Evolutionary conservation across 2,113 vertebrate genomes (phyloP), one percentile per base, ranked within the genome.

Genomic region (Coptodon rendalli): DNA sequence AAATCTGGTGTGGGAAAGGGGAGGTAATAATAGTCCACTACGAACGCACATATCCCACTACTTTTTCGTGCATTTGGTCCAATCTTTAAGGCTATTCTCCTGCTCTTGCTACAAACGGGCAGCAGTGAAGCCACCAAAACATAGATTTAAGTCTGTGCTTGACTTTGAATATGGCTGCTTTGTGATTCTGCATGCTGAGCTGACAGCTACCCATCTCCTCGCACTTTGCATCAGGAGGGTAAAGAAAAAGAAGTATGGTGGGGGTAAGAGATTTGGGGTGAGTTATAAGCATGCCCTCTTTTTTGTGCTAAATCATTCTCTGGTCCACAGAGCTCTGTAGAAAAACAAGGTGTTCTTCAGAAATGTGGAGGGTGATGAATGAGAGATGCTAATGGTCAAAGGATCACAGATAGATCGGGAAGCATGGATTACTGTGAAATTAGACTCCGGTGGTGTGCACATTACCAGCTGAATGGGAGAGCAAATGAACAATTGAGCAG

Each of bases 81-180:
- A 81, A 89, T 89, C 86, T 81, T 94, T 95, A 96, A 95, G 95
- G 94, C 95, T 91, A 59, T 90, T 87, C 85, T 89, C 66, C 82
- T 81, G 73, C 87, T 92, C 92, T 90, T 92, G 91, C 93, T 92
- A 92, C 93, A 91, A 94, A 93, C 85, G 56, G 88, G 92, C 52
- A 68, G 87, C 91, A 38, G 22, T 79, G 59, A 86, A 61, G 91
- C 90, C 81, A 45, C 91, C 91, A 79, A 88, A 81, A 91, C 90
- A 88, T 86, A 86, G 52, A 85, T 82, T 90, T 84, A 61, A 93
- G 59, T 93, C 89, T 92, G 89, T 90, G 89, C 92, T 95, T 93
- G 86, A 91, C 89, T 91, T 91, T 90, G 66, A 90, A 89, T 94
- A 93, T 95, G 94, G 93, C 92, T 92, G 91, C 91, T 94, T 93